Evolutionary conservation across 2,888 invertebrate species (phyloP), one percentile per base, ranked within the genome.

Genomic region (Biston betularia): DNA sequence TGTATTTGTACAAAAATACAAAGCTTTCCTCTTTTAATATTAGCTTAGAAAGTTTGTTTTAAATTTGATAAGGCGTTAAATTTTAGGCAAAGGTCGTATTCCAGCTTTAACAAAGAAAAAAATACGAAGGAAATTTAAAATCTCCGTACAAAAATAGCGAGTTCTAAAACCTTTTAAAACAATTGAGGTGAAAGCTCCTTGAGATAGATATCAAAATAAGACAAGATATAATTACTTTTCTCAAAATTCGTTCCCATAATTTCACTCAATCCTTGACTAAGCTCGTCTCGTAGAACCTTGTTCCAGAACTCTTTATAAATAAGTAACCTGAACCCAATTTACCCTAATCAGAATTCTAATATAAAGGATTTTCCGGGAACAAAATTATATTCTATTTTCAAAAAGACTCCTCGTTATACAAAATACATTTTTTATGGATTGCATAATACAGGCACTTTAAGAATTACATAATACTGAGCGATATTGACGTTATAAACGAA

Each of bases 261-360:
- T 57, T 40, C 38, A 6, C 14, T 48, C 14, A 46, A 57, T 57
- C 12, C 48, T 48, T 38, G 38, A 48, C n/a, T 56, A 42, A 46
- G 58, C 35, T 50, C 15, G 14, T 35, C 38, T 58, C 40, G 46
- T 40, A 48, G 50, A 48, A 34, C 14, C 57, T 24, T 58, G 57
- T 64, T 53, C 11, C 45, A 48, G n/a, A 14, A 12, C 40, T 48
- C 24, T 58, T 34, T 63, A 42, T 42, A 64, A 64, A 60, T 35
- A 56, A 42, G 61, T 56, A 52, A 56, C 55, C 46, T 54, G 58
- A 62, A 67, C 48, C 57, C 66, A 67, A 62, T 67, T 62, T 58
- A 58, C 65, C 62, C 58, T 58, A 65, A 65, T 62, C 54, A 54
- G 45, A 49, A 62, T 69, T 59, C n/a, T 38, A 58, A 54, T 54